These are phyloP conservation scores for Hiodon alosoides DNA, from an alignment of 2,113 vertebrate species.

Conservation along the genomic window DNA sequence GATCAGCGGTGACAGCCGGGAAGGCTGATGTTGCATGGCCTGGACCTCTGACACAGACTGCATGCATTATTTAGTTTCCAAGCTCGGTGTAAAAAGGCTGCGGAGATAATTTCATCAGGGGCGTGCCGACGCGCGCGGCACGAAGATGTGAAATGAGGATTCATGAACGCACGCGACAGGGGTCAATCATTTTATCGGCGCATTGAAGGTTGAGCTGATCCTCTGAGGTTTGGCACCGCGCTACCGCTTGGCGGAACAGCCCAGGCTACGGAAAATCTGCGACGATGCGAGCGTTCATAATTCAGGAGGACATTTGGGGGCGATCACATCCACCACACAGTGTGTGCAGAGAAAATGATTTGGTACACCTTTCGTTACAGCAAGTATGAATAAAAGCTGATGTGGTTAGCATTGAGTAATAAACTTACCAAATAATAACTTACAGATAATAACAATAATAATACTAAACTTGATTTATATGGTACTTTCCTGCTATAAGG, in stretches of 20 bases:
- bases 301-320: too few species aligned
- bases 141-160: background rate
- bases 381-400: too few species aligned
- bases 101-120: background rate
- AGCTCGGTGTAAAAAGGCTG: conserved; percentile 15
- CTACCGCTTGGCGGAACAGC: background rate
- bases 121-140: background rate
- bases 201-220: background rate
- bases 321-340: too few species aligned
- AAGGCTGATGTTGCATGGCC: conserved; percentile 4
- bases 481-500: too few species aligned
- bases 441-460: too few species aligned
- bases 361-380: too few species aligned
- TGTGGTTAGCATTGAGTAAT: too few species aligned
- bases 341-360: too few species aligned
- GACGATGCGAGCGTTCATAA: too few species aligned
- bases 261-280: background rate
- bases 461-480: too few species aligned
- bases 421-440: too few species aligned
- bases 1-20: conserved; percentile 5
- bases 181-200: background rate
- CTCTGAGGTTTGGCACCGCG: too few species aligned
- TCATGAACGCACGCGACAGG: background rate
- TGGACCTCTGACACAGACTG: conserved; percentile 10
- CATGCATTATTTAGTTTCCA: conserved; percentile 15